Percentiles rank a stretch among this genome's conserved stretches.
These are phyloP conservation scores for Mesoclemmys tuberculata DNA, from an alignment of 2,113 vertebrate genomes.

Conservation along the genomic window DNA sequence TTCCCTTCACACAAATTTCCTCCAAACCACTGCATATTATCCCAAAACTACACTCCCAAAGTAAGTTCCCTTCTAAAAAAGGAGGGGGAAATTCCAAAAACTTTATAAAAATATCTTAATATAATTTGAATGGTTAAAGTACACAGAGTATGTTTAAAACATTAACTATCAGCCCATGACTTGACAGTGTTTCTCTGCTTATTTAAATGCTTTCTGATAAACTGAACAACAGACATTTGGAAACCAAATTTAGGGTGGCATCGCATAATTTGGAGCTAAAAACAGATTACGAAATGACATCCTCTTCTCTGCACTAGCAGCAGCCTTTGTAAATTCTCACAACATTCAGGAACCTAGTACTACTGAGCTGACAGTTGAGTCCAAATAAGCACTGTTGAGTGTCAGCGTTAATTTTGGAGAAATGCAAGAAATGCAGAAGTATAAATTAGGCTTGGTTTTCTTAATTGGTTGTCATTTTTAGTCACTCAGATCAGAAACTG, in stretches of 20 bases:
- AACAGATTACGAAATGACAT: background rate
- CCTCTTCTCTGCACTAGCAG: conserved; percentile 8
- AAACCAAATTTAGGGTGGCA: background rate
- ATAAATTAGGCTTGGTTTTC: background rate
- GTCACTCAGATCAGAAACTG: background rate
- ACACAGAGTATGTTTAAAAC: background rate
- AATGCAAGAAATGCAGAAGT: conserved; percentile 11
- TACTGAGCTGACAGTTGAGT: background rate
- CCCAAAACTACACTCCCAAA: background rate
- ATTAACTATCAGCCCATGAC: background rate
- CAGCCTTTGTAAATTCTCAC: background rate
- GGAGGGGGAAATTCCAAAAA: background rate
- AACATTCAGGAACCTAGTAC: background rate
- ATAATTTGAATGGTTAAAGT: background rate
- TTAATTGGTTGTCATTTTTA: background rate
- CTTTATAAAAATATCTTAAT: background rate
- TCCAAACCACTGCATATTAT: background rate
- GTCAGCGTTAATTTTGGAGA: conserved; percentile 4
- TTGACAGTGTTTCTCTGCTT: background rate
- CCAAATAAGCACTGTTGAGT: background rate
- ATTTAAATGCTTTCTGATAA: background rate
- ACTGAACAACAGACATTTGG: background rate
- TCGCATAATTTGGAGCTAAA: background rate
- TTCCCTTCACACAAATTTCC: background rate
- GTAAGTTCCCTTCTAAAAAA: background rate